These are phyloP conservation scores for Cyrtonyx montezumae DNA, from an alignment of 2,113 vertebrate genomes.

Conservation along the genomic window DNA sequence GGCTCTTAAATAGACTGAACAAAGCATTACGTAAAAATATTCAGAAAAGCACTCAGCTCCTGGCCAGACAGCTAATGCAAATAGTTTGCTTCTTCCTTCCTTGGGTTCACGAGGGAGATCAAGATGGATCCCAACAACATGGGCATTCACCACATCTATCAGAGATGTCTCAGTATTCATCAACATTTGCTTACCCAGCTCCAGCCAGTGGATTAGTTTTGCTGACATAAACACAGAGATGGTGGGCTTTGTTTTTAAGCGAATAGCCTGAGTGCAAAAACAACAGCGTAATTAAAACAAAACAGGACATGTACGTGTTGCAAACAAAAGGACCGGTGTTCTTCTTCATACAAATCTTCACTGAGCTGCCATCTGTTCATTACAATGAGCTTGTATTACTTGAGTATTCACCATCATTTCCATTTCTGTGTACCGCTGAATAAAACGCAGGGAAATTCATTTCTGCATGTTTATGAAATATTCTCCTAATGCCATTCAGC, in stretches of 20 bases:
- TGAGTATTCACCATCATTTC: background rate
- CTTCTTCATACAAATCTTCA: conserved; percentile 39
- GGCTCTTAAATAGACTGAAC: conserved; percentile 49
- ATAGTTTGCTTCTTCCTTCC: background rate
- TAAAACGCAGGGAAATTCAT: conserved; percentile 28
- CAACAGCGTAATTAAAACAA: conserved; percentile 63
- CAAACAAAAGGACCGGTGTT: conserved; percentile 64
- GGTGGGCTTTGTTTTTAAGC: conserved; percentile 12
- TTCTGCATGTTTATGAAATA: background rate
- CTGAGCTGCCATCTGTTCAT: conserved; percentile 64
- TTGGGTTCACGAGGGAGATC: conserved; percentile 29
- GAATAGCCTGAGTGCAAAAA: conserved; percentile 61
- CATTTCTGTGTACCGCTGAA: background rate
- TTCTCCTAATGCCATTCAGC: background rate
- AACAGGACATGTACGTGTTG: conserved; percentile 59
- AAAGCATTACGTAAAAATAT: conserved; percentile 3
- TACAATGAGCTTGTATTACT: conserved; percentile 44
- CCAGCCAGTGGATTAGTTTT: conserved; percentile 18
- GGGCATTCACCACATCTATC: conserved; percentile 11
- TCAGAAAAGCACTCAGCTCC: background rate
- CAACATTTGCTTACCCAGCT: conserved; percentile 12
- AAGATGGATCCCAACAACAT: background rate
- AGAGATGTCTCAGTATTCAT: conserved; percentile 37
- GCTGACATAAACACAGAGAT: conserved; percentile 39
- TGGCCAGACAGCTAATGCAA: conserved; percentile 4